Evolutionary conservation across 2,797 vertebrate species (phyloP), one percentile per base, ranked within the genome.

Genomic region (Acipenser oxyrinchus): DNA sequence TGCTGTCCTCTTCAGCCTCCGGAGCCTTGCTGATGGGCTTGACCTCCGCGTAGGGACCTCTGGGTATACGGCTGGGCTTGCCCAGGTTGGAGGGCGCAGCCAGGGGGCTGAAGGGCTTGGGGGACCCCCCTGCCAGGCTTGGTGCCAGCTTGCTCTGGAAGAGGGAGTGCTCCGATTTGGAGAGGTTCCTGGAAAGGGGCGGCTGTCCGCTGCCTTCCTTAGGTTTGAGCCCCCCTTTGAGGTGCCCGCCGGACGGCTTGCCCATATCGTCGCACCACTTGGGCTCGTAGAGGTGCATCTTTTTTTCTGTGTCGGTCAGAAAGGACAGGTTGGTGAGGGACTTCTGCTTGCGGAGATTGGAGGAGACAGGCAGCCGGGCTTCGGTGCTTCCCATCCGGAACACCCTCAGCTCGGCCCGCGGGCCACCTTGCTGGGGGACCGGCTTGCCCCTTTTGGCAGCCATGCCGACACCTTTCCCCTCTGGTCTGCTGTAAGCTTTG

Each of bases 241-340:
- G 76, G 71, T 81, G 70, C 49, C 83, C 85, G 11, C 78, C 59
- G 64, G 81, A 83, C 9, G 90, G 77, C 68, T 82, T 86, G 73
- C 87, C 86, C 69, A 93, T 85, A 58, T 95, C 93, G 70, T 96
- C 94, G 55, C 86, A 92, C 94, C 94, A 96, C 64, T 82, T 84
- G 55, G 93, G 91, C 64, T 94, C 93, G 67, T 89, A 95, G 37
- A 96, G 87, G 81, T 96, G 94, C 78, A 94, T 83, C 83, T 97
- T 97, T 74, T 97, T 97, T 83, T 97, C 94, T 1, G 93, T 88
- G 73, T 96, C 95, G 0, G 94, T 97, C 72, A 97, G 91, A 74
- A 96, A 94, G 48, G 83, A 92, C 66, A 97, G 87, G 84, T 96
- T 97, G 79, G 85, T 93, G 23, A 97, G 92, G 0, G 95, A 97